A percentile compares a stretch with the other conserved stretches of the same genome.
These are phyloP conservation scores for Myopa tessellatipennis DNA, from an alignment of 2,888 invertebrate genomes.

Conservation along the genomic window DNA sequence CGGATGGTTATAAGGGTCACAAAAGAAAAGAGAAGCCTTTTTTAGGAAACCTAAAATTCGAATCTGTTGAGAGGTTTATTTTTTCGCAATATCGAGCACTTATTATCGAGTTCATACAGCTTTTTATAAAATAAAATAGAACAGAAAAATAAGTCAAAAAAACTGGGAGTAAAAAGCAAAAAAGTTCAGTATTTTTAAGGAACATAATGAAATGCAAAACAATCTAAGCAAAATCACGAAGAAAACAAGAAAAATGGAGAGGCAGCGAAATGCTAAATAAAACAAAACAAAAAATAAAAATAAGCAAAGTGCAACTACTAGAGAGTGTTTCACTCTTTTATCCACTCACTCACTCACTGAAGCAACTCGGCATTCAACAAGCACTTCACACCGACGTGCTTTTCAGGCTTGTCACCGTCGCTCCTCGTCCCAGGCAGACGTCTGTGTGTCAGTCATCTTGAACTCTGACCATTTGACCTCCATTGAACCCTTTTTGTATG, in stretches of 20 bases:
- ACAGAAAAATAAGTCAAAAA: not conserved
- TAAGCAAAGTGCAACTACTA: constrained; percentile 13
- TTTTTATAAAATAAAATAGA: not conserved
- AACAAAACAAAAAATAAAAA: not conserved
- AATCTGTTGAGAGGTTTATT: not conserved
- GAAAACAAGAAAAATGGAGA: not conserved
- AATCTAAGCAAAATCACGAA: no score
- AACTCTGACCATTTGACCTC: constrained; percentile 68
- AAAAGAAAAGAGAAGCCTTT: no score
- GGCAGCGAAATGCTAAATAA: not conserved
- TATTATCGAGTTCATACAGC: not conserved
- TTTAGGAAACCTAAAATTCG: no score
- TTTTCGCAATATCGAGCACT: not conserved
- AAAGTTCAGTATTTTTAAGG: not conserved
- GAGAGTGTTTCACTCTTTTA: not conserved
- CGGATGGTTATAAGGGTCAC: no score
- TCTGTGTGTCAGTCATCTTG: constrained; percentile 59
- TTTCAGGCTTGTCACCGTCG: not conserved
- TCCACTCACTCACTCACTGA: not conserved
- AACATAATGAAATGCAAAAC: not conserved
- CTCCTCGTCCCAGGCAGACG: constrained; percentile 47
- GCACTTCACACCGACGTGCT: constrained; percentile 21
- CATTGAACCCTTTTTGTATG: constrained; percentile 57
- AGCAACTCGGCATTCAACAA: not conserved
- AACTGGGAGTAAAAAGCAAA: not conserved